Conservation (phyloP, 2,888 invertebrate genomes). For the Lordiphosa andalusiaca region DNA sequence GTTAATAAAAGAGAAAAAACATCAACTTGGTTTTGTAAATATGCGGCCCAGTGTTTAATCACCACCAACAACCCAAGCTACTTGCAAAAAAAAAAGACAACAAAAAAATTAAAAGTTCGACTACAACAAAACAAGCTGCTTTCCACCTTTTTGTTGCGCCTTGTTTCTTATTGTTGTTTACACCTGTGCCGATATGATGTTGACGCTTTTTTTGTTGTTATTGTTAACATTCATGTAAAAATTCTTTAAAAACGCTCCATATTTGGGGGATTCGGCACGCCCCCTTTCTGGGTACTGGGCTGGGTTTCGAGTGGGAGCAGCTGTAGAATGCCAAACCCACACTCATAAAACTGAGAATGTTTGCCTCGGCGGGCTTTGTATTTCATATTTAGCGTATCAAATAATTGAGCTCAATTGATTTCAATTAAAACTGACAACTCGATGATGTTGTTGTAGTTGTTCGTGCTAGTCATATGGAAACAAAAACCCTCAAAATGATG, state of each 20-base stretch:
- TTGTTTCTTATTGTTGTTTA: conserved; percentile 45
- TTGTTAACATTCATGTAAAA: conserved; percentile 38
- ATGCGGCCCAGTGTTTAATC: conserved; percentile 1
- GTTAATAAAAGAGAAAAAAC: conserved; percentile 10
- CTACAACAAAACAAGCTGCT: conserved; percentile 10
- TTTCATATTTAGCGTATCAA: conserved; percentile 67
- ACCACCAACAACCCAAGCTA: conserved; percentile 6
- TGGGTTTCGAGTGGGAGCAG: conserved; percentile 28
- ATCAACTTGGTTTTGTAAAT: no score
- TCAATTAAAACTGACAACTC: conserved; percentile 72
- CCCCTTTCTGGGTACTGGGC: conserved; percentile 1
- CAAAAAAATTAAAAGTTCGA: no score
- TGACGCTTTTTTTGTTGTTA: conserved; percentile 28
- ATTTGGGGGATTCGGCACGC: conserved; percentile 29
- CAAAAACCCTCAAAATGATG: conserved; percentile 47
- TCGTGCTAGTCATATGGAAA: conserved; percentile 40
- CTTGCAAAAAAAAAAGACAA: not conserved
- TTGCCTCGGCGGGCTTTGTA: conserved; percentile 42
- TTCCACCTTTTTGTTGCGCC: conserved; percentile 16
- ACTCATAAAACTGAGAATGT: conserved; percentile 39
- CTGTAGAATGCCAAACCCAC: conserved; percentile 17
- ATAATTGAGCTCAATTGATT: conserved; percentile 75
- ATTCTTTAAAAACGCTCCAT: conserved; percentile 29
- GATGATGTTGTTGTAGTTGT: conserved; percentile 32
- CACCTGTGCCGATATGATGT: conserved; percentile 42